phyloP scores from a whole-genome alignment of 2,888 invertebrate species.

The Andricus curvator region DNA sequence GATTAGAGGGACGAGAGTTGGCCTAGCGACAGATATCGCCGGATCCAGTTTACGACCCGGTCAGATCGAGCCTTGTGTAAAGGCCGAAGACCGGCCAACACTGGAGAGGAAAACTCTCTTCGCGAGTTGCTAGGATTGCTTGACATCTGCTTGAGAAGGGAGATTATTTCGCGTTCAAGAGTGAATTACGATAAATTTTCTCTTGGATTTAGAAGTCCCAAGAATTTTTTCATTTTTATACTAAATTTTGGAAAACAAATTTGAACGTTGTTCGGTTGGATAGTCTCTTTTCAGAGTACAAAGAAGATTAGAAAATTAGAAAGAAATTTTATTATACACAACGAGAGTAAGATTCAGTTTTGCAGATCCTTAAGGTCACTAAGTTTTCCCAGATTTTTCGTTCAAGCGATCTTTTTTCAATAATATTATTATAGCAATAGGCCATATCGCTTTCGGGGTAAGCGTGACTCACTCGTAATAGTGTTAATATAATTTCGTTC shows the following conservation, averaged over 20 bases:
- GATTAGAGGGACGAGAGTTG: neutral
- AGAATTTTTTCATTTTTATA: neutral
- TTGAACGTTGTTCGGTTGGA: no score
- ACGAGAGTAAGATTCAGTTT: no score
- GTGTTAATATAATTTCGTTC: no score
- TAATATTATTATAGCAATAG: no score
- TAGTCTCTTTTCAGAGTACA: no score
- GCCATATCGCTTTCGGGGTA: no score
- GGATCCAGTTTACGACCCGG: slow-evolving; percentile 14
- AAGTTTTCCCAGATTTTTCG: no score
- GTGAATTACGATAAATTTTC: slow-evolving; percentile 9
- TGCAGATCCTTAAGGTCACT: no score
- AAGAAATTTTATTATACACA: no score
- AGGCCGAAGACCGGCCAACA: slow-evolving; percentile 34
- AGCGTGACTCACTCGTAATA: no score
- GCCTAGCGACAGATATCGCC: neutral
- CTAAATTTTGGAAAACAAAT: neutral
- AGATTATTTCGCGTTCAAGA: slow-evolving; percentile 6
- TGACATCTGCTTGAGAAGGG: slow-evolving; percentile 22
- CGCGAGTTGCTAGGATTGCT: slow-evolving; percentile 27
- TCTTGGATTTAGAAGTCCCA: neutral
- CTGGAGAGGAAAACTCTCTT: slow-evolving; percentile 7
- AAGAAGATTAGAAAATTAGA: no score
- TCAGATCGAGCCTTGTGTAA: slow-evolving; percentile 22
- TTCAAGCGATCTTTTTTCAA: no score